phyloP scores from a whole-genome alignment of 2,797 vertebrate genomes.

The Poeciliopsis presidionis region DNA sequence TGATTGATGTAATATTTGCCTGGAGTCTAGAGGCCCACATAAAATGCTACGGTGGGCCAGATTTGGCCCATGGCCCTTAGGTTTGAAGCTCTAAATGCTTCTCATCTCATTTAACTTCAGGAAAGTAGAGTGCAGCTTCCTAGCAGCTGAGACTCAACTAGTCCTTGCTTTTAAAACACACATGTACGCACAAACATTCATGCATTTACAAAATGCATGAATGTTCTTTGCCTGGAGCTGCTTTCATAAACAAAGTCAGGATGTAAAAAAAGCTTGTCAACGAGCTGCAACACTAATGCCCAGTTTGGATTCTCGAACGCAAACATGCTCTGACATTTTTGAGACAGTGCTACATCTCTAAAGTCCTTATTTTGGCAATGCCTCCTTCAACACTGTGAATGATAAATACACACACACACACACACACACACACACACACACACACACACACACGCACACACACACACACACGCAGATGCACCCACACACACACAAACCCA shows the following conservation, averaged over 20 bases:
- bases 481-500: slow-evolving; percentile 1
- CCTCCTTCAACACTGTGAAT: slow-evolving; percentile 23
- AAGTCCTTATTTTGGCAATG: slow-evolving; percentile 55
- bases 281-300: slow-evolving; percentile 32
- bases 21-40: no score
- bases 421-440: background rate
- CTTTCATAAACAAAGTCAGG: slow-evolving; percentile 32
- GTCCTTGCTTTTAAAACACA: slow-evolving; percentile 12
- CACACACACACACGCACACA: slow-evolving; percentile 1
- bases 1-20: no score
- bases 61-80: no score
- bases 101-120: slow-evolving; percentile 57
- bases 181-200: slow-evolving; percentile 8
- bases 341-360: slow-evolving; percentile 22
- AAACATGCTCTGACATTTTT: slow-evolving; percentile 24
- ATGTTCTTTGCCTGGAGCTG: slow-evolving; percentile 12
- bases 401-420: slow-evolving; percentile 20
- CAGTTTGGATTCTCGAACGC: slow-evolving; percentile 42
- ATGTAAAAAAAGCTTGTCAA: slow-evolving; percentile 40
- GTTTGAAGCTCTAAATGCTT: slow-evolving; percentile 46
- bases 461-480: background rate
- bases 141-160: slow-evolving; percentile 48
- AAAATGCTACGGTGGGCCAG: background rate
- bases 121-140: slow-evolving; percentile 49
- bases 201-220: slow-evolving; percentile 56